Evolutionary conservation across 1,140 invertebrate species (phyloP), one percentile per base, ranked within the genome.

Genomic region (Cherax destructor): DNA sequence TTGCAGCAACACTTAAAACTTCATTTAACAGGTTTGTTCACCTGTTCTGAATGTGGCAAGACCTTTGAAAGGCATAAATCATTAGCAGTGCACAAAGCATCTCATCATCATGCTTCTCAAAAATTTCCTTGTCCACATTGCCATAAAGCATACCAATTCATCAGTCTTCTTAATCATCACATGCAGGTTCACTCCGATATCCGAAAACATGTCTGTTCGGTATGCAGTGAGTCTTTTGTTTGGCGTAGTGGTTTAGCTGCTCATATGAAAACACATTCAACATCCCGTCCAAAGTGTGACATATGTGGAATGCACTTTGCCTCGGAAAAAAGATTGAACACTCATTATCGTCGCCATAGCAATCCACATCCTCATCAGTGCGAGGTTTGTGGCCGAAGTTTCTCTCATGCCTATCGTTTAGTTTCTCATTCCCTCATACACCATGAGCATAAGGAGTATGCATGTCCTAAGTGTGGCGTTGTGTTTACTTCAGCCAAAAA

Each of bases 1-100:
- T 49, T 91, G 24, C 88, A 91, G 59, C 88, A 85, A 56, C 88
- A 91, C n/a, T 65, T 91, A 47, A 91, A 91, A 56, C 77, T 91
- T 52, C 88, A 91, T 56, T 69, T 91, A 21, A 91, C 88, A 10
- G 88, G 80, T 72, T 50, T 91, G 65, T 91, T 91, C 41, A 91
- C 88, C 21, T 91, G 88, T 52, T 79, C 88, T 30, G 83, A 78
- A 49, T 91, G 88, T 41, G 83, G 83, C 11, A 84, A 91, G 49
- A 91, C 88, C 5, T 91, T 91, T 80, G 81, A 91, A 69, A 59
- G 83, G 41, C 88, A 83, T 47, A 84, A 69, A 50, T 91, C 88
- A 9, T 24, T 85, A n/a, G 72, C 83, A n/a, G 83, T 84, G 21
- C 88, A 91, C 76, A 85, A 86, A 79, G 88, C 83, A 4, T 85